Evolutionary conservation across 1,140 invertebrate species (phyloP), one percentile per base, ranked within the genome.

Genomic region (Daktulosphaira vitifoliae): DNA sequence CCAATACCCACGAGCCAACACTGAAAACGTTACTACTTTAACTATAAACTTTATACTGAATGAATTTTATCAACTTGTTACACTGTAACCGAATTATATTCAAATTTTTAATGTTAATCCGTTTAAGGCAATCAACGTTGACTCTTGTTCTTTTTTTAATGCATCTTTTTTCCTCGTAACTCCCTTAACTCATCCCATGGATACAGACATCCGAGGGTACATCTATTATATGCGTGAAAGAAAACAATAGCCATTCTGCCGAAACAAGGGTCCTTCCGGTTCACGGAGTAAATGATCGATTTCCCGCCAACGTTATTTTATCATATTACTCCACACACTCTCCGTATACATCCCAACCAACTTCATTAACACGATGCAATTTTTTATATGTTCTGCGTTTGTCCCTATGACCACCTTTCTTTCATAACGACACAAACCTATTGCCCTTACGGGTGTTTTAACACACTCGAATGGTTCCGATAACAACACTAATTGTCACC

Each of bases 251-350:
- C n/a, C 7, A 39, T 62, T 48, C 42, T 42, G 11, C 39, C 56
- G 56, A 62, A 46, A 62, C 56, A 33, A 62, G 56, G 56, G 56
- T 62, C 23, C 56, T 62, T 62, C 56, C 42, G 56, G 56, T 62
- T 48, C 56, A 39, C 42, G 23, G 42, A 62, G 56, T 39, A 46
- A 62, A 62, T 62, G 42, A 48, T 62, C 54, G 54, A 59, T 59
- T 59, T 59, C 56, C 25, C 39, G 44, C 13, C 42, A 22, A 48
- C 29, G 56, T 62, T 62, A 46, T 62, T n/a, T 44, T 46, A 59
- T 59, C 54, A 46, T 46, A n/a, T 18, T 46, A 46, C 26, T 46
- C 15, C 44, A 25, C 20, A 46, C 20, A 42, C 39, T 33, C 29
- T 33, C 29, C 5, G 29, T 33, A 33, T 11, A 33, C 29, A 33